A percentile compares a stretch with the other conserved stretches of the same genome.
These are phyloP conservation scores for Tyto alba DNA, from an alignment of 2,113 vertebrate genomes.

Conservation along the genomic window DNA sequence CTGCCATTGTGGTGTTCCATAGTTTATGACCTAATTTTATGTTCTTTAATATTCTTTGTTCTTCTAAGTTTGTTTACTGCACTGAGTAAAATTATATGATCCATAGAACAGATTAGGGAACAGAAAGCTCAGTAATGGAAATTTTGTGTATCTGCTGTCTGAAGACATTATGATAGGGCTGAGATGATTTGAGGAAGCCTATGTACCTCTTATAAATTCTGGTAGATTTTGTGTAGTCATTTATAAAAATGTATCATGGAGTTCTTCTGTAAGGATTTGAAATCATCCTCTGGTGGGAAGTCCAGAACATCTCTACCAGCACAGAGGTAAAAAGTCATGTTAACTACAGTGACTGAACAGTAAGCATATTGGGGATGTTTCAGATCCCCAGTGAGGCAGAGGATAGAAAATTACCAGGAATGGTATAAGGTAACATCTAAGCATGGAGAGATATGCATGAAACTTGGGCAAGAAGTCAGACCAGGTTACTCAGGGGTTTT, in stretches of 20 bases:
- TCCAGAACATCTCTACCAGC: neutral
- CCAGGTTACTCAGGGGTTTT: neutral
- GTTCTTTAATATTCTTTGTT: constrained; percentile 54
- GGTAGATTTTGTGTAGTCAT: neutral
- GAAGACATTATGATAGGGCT: neutral
- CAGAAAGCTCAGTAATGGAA: constrained; percentile 7
- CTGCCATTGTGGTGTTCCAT: neutral
- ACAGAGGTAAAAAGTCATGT: neutral
- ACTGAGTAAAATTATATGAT: constrained; percentile 67
- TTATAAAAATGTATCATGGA: neutral
- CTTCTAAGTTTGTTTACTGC: constrained; percentile 62
- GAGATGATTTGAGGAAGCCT: neutral
- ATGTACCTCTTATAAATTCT: neutral
- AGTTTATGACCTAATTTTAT: constrained; percentile 70
- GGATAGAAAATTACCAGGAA: neutral
- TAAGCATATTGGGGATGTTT: neutral
- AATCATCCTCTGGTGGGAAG: neutral
- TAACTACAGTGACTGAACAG: neutral
- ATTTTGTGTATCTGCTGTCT: neutral
- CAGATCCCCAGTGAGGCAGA: neutral
- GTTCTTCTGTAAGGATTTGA: neutral
- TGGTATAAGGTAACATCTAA: neutral
- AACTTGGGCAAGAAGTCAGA: neutral
- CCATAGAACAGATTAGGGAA: constrained; percentile 36
- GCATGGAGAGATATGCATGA: neutral